Percentiles rank a stretch among this genome's conserved stretches.
Conservation (phyloP, 2,113 vertebrate genomes). For the Sisor rabdophorus region DNA sequence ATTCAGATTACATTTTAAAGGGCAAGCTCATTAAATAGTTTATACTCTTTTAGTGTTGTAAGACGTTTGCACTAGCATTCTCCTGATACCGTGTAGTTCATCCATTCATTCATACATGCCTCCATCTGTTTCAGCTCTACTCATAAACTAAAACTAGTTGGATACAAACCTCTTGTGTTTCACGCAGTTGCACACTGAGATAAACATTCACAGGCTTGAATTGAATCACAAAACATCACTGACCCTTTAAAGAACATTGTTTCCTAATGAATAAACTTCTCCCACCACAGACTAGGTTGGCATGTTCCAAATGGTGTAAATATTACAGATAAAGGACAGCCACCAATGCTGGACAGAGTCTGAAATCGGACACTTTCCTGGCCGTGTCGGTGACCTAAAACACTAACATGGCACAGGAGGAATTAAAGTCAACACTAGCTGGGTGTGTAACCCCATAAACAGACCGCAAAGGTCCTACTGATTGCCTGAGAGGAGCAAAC, state of each 20-base stretch:
- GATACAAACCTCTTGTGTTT: not conserved
- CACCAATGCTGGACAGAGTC: not conserved
- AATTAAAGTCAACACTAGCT: not conserved
- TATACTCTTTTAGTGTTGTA: too few species aligned
- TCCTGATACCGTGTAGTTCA: too few species aligned
- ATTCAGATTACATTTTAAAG: too few species aligned
- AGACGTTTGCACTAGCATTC: too few species aligned
- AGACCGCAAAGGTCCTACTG: not conserved
- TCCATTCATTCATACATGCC: too few species aligned
- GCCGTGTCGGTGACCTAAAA: constrained; percentile 2
- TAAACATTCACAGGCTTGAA: not conserved
- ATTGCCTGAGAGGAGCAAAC: not conserved
- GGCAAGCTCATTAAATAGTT: too few species aligned
- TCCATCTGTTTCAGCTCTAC: too few species aligned
- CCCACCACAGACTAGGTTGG: not conserved
- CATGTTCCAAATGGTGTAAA: not conserved
- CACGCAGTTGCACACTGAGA: not conserved
- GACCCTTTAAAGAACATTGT: not conserved
- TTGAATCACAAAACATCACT: not conserved
- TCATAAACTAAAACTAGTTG: too few species aligned
- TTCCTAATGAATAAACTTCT: not conserved
- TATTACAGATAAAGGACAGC: not conserved
- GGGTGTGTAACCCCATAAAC: not conserved
- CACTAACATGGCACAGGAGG: not conserved
- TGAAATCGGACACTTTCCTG: not conserved